Base-by-base conservation (phyloP, 2,113 vertebrate genomes). In the Coptodon bakossiorum region DNA sequence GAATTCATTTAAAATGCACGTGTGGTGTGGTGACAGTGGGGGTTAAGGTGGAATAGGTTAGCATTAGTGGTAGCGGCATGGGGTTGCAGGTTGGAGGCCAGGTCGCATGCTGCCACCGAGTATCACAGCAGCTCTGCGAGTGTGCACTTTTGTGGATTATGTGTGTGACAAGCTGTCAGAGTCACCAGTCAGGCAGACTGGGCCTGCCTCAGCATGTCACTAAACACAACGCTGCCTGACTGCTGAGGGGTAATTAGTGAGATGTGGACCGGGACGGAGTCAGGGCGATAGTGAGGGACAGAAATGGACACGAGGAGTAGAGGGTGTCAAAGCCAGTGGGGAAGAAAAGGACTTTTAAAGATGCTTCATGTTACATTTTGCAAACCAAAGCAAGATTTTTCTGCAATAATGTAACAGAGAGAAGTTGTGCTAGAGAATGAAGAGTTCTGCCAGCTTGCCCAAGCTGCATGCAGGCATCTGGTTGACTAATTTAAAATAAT, bases 221-320 rank as follows among this genome's bases (percentile, higher is more conserved):
- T 86, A 38, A 87, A 90, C 61, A 90, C 88, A 91, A 82, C 87
- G n/a, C 84, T 56, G 84, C 80, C 90, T 89, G 83, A 10, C 78
- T 71, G 86, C 88, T 89, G 93, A 91, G 81, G 88, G 94, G 59
- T 90, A 93, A 94, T 94, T 94, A 92, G 83, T 53, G 88, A 87
- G 85, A 89, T 68, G 88, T 73, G 87, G 82, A 88, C 88, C 3
- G 9, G 40, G 79, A 88, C 29, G 48, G 83, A 83, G 48, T 19
- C 31, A n/a, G 76, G 2, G 40, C 31, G 7, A 43, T 4, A 19
- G 17, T 3, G 53, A 73, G 43, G 79, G 56, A 68, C 17, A 57
- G 34, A 89, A 24, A 83, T 61, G 89, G 92, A 90, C 76, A 81
- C 2, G 14, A 43, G 56, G 57, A 59, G 80, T 3, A 1, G 52